Evolutionary conservation across 2,888 invertebrate genomes (phyloP).

Genomic region (Pyrrhia umbra): DNA sequence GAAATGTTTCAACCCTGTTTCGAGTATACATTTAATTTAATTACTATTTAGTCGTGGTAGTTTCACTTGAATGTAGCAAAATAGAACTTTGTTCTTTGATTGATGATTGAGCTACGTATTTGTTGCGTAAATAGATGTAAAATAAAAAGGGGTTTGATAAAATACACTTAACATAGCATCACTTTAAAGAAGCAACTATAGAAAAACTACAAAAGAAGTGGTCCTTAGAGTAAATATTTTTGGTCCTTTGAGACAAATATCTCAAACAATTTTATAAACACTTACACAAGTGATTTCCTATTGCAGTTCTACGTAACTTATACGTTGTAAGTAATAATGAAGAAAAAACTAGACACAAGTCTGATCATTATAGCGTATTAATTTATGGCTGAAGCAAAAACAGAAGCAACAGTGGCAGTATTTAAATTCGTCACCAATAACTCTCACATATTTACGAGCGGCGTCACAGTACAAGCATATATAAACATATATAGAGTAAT

Average conservation of each 20-base stretch:
- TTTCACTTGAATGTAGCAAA: not conserved
- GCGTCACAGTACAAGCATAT: slow-evolving; percentile 26
- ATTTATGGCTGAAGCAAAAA: not conserved
- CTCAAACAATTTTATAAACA: not conserved
- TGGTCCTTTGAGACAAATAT: not conserved
- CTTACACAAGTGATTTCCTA: not conserved
- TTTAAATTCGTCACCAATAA: slow-evolving; percentile 57
- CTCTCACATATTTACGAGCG: slow-evolving; percentile 44
- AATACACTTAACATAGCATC: too few species aligned
- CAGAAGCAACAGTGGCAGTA: slow-evolving; percentile 22
- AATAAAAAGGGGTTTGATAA: too few species aligned
- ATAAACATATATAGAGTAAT: slow-evolving; percentile 29
- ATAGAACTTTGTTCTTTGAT: not conserved
- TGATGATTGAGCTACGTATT: not conserved
- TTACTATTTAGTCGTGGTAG: slow-evolving; percentile 12
- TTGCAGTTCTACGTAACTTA: too few species aligned
- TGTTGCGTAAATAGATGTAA: too few species aligned
- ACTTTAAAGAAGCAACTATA: too few species aligned
- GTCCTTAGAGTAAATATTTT: too few species aligned
- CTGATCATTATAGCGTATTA: not conserved
- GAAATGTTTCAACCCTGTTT: slow-evolving; percentile 24
- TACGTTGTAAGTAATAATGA: too few species aligned
- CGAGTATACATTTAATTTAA: slow-evolving; percentile 15
- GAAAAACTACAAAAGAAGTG: too few species aligned
- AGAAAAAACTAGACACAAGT: too few species aligned